Conservation (phyloP, 2,888 invertebrate genomes). For the Physocephala rufipes region DNA sequence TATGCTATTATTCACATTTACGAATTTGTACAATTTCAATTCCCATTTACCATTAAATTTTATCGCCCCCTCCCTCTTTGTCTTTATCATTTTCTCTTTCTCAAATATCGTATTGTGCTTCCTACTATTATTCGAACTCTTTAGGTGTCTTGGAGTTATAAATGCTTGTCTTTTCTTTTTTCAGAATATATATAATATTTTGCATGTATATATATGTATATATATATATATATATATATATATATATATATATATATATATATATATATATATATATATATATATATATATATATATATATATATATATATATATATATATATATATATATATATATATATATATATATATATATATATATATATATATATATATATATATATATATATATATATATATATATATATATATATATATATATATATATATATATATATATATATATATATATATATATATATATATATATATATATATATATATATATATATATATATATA, state of each 20-base stretch:
- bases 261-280: slow-evolving; percentile 18
- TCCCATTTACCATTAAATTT: no score
- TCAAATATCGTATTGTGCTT: no score
- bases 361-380: slow-evolving; percentile 20
- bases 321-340: slow-evolving; percentile 21
- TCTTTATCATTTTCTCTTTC: no score
- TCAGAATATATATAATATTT: no score
- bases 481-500: slow-evolving; percentile 20
- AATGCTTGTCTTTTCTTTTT: no score
- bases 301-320: slow-evolving; percentile 20
- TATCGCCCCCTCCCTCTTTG: no score
- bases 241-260: slow-evolving; percentile 20
- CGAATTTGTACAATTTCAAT: no score
- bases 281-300: slow-evolving; percentile 18
- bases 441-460: slow-evolving; percentile 18
- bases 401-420: slow-evolving; percentile 20
- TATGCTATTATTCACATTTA: no score
- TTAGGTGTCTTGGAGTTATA: no score
- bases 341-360: slow-evolving; percentile 22
- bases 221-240: slow-evolving; percentile 20
- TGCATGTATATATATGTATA: slow-evolving; percentile 16
- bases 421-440: slow-evolving; percentile 20
- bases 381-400: slow-evolving; percentile 19
- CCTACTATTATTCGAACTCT: no score
- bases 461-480: slow-evolving; percentile 18